Evolutionary conservation across 2,888 invertebrate genomes (phyloP).

Genomic region (Uloborus plumipes): DNA sequence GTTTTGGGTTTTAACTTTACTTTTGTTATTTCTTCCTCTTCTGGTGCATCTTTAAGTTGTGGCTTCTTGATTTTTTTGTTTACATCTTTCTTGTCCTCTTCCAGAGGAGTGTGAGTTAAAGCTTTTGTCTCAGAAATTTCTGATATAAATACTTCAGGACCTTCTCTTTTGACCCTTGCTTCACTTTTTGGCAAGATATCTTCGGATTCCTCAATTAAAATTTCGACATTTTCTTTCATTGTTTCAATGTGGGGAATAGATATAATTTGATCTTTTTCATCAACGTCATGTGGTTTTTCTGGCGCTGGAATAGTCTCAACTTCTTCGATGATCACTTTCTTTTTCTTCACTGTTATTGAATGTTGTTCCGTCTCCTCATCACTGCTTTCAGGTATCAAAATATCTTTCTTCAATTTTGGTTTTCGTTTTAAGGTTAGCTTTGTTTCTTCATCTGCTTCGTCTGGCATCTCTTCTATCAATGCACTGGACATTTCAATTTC

Average conservation of each 20-base stretch:
- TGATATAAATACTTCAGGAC: constrained; percentile 46
- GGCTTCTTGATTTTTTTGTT: constrained; percentile 31
- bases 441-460: constrained; percentile 48
- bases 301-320: constrained; percentile 53
- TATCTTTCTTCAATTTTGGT: constrained; percentile 46
- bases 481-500: constrained; percentile 42
- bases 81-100: too few species aligned
- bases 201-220: constrained; percentile 66
- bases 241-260: constrained; percentile 35
- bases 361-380: constrained; percentile 48
- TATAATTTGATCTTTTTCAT: constrained; percentile 43
- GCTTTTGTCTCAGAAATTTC: constrained; percentile 58
- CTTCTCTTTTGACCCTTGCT: constrained; percentile 49
- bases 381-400: constrained; percentile 29
- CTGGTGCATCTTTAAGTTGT: constrained; percentile 2
- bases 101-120: constrained; percentile 14
- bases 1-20: constrained; percentile 11
- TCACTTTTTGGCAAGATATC: constrained; percentile 51
- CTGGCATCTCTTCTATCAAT: constrained; percentile 47
- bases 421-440: constrained; percentile 56
- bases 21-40: not conserved
- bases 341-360: constrained; percentile 67
- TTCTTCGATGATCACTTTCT: constrained; percentile 64
- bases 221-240: constrained; percentile 48
- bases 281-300: not conserved